A percentile compares a stretch with the other conserved stretches of the same genome.
phyloP scores from a whole-genome alignment of 1,140 invertebrate genomes.

The Macrosteles quadrilineatus region DNA sequence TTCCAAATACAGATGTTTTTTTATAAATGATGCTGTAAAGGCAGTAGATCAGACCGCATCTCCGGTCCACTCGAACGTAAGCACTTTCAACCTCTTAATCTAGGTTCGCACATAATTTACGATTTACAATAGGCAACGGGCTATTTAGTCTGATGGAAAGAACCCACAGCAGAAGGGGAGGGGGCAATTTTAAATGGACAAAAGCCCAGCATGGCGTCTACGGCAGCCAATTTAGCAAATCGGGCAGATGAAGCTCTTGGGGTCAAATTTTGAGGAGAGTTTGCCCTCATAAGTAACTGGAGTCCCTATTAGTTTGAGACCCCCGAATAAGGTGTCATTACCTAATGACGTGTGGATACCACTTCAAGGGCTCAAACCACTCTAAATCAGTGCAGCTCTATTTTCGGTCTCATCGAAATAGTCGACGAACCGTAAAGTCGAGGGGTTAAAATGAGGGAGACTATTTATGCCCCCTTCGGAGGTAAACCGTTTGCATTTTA shows the following conservation, averaged over 20 bases:
- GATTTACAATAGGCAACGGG: too few species aligned
- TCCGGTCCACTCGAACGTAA: too few species aligned
- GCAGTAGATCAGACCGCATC: too few species aligned
- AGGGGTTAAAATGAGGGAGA: constrained; percentile 6
- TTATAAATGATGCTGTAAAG: too few species aligned
- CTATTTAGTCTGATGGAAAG: too few species aligned
- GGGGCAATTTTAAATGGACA: background rate
- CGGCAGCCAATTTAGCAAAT: background rate
- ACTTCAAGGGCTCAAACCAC: background rate
- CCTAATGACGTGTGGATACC: background rate
- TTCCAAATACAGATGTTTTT: too few species aligned
- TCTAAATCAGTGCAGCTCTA: constrained; percentile 20
- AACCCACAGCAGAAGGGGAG: too few species aligned
- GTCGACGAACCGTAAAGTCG: constrained; percentile 1
- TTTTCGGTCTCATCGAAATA: constrained; percentile 28
- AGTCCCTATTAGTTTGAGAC: background rate
- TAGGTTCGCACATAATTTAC: too few species aligned
- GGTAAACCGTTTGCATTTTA: constrained; percentile 4
- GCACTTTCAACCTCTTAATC: too few species aligned
- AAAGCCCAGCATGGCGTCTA: background rate
- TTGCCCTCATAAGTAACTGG: background rate
- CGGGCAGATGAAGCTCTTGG: background rate
- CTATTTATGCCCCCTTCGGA: background rate
- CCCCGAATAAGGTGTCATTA: background rate
- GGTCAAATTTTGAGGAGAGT: background rate